Percentiles rank a stretch among this genome's conserved stretches.
Conservation (phyloP, 2,888 invertebrate genomes). For the Eupithecia dodoneata region DNA sequence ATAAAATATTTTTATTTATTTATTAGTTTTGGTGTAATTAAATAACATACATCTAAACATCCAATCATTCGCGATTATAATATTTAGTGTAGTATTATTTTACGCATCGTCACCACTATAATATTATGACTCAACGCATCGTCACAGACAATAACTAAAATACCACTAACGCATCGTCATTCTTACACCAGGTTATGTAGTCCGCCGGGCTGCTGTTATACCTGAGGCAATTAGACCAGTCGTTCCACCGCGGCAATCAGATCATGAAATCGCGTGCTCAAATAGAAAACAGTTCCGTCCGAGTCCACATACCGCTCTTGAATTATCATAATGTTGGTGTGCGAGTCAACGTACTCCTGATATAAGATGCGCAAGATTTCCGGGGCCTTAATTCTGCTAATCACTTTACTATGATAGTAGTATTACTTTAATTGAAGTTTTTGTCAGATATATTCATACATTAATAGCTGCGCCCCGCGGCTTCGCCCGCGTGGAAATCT, state of each 20-base stretch:
- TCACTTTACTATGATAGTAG: too few species aligned
- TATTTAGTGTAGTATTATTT: too few species aligned
- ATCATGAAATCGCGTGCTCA: conserved; percentile 65
- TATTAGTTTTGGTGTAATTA: too few species aligned
- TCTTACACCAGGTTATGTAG: background rate
- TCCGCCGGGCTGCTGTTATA: background rate
- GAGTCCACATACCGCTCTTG: conserved; percentile 42
- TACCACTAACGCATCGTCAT: background rate
- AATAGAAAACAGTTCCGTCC: conserved; percentile 61
- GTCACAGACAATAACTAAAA: background rate
- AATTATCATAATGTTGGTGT: conserved; percentile 31
- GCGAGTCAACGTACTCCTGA: conserved; percentile 16
- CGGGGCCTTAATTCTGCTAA: background rate
- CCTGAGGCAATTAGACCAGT: conserved; percentile 46
- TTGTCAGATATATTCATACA: too few species aligned
- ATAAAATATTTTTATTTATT: too few species aligned
- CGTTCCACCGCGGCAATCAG: conserved; percentile 58
- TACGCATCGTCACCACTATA: background rate
- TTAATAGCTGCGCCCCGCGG: too few species aligned
- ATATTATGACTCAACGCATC: background rate
- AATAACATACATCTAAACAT: too few species aligned
- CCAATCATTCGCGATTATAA: too few species aligned
- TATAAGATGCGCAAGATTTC: background rate
- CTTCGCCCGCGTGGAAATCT: too few species aligned
- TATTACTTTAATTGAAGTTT: too few species aligned